Evolutionary conservation across 2,888 invertebrate species (phyloP).

Genomic region (Andrena bicolor): DNA sequence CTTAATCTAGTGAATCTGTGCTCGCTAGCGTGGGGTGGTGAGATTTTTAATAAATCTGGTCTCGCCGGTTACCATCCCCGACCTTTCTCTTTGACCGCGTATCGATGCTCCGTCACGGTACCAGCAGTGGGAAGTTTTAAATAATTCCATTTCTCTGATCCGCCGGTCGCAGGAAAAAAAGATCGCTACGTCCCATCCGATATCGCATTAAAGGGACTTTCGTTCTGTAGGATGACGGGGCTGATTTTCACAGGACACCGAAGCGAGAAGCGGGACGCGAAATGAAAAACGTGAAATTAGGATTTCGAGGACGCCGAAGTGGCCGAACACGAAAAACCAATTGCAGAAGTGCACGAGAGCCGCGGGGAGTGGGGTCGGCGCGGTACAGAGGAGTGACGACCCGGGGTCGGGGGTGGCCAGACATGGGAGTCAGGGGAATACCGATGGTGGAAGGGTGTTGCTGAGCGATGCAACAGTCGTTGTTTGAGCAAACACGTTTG

Average conservation of each 20-base stretch:
- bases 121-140: slow-evolving; percentile 46
- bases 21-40: too few species aligned
- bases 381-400: slow-evolving; percentile 21
- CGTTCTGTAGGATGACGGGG: slow-evolving; percentile 56
- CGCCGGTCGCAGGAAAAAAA: neutral
- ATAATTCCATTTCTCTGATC: slow-evolving; percentile 26
- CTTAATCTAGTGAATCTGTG: too few species aligned
- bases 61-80: neutral
- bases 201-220: slow-evolving; percentile 59
- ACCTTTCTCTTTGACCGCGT: slow-evolving; percentile 1
- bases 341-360: slow-evolving; percentile 73
- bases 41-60: neutral
- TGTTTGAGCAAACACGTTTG: slow-evolving; percentile 71
- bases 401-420: slow-evolving; percentile 24
- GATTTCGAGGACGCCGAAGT: slow-evolving; percentile 75
- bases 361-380: neutral
- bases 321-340: slow-evolving; percentile 78
- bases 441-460: slow-evolving; percentile 36
- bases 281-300: slow-evolving; percentile 77
- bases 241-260: slow-evolving; percentile 32
- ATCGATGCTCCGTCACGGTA: slow-evolving; percentile 11
- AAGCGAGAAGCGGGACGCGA: slow-evolving; percentile 34
- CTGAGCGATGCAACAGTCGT: slow-evolving; percentile 63
- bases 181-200: slow-evolving; percentile 56
- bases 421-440: slow-evolving; percentile 28